Percentiles rank a stretch among this genome's conserved stretches.
Evolutionary conservation across 2,113 vertebrate species (phyloP).

Genomic region (Pluvialis apricaria): DNA sequence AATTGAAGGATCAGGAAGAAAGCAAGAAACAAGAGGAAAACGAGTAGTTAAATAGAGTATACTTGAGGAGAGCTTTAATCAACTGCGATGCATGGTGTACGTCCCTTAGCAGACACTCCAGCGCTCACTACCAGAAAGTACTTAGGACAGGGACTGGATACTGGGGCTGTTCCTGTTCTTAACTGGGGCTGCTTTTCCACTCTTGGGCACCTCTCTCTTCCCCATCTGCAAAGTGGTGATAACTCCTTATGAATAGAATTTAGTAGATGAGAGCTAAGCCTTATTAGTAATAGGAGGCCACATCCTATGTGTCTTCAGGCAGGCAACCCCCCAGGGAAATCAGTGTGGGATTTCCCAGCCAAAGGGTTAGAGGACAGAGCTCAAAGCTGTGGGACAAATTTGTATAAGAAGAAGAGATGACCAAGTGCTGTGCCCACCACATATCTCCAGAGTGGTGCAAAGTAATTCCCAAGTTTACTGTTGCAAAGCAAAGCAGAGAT

Average conservation of each 20-base stretch:
- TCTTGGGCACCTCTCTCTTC: not conserved
- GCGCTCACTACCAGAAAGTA: not conserved
- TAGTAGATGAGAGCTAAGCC: not conserved
- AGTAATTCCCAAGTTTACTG: not conserved
- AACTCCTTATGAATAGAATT: not conserved
- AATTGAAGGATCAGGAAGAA: conserved; percentile 10
- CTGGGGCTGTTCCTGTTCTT: not conserved
- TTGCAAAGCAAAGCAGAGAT: not conserved
- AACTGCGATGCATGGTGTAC: not conserved
- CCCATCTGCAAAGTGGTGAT: not conserved
- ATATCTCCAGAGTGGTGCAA: not conserved
- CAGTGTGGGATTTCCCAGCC: not conserved
- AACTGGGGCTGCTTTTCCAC: not conserved
- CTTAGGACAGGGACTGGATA: not conserved
- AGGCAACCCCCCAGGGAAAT: not conserved
- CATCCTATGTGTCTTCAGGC: not conserved
- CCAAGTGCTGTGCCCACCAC: not conserved
- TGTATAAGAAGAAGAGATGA: not conserved
- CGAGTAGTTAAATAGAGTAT: not conserved
- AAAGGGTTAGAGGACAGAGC: not conserved
- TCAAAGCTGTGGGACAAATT: not conserved
- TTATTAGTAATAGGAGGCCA: not conserved
- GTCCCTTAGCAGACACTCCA: not conserved
- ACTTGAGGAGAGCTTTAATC: not conserved
- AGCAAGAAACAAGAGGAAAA: not conserved